Evolutionary conservation across 1,140 invertebrate species (phyloP), one percentile per base, ranked within the genome.

Genomic region (Probaryconus sp.): DNA sequence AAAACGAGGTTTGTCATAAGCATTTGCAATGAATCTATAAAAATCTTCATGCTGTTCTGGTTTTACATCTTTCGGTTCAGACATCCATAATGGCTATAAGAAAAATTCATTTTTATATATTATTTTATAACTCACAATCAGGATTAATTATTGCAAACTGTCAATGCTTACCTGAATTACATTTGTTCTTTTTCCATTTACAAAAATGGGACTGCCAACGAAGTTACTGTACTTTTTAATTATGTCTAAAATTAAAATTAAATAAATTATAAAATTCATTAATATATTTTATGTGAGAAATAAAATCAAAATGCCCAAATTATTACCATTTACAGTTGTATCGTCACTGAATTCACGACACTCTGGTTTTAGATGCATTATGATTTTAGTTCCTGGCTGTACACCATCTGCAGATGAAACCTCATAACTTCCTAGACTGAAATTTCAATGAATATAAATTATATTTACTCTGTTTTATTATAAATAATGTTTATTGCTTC

Each of bases 171-270:
- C 93, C 91, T 94, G 93, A 21, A 97, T 92, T 21, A 92, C 92
- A 85, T 98, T 98, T 0, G 92, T 91, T 86, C 92, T 92, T 79
- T 94, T 93, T 24, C 95, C 95, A 89, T 99, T 98, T 1, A 99
- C 85, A 79, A 91, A 93, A 79, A 99, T 97, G 0, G 97, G 96
- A 80, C 94, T 95, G 3, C 96, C 94, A 37, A 99, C 95, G 85
- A 99, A 99, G 85, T 98, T 98, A 82, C 97, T 98, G 88, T 99
- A 99, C 83, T 98, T 98, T 78, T 96, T 94, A 30, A 99, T 95
- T 26, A 99, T 93, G 65, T 90, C 94, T 94, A 83, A 65, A 13
- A 45, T 53, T 18, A 14, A 17, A 11, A 61, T 42, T 20, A 45
- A 43, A 40, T 11, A 28, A n/a, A n/a, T n/a, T n/a, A n/a, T n/a